Conservation (phyloP, 1,140 invertebrate genomes). For the Belonocnema kinseyi region DNA sequence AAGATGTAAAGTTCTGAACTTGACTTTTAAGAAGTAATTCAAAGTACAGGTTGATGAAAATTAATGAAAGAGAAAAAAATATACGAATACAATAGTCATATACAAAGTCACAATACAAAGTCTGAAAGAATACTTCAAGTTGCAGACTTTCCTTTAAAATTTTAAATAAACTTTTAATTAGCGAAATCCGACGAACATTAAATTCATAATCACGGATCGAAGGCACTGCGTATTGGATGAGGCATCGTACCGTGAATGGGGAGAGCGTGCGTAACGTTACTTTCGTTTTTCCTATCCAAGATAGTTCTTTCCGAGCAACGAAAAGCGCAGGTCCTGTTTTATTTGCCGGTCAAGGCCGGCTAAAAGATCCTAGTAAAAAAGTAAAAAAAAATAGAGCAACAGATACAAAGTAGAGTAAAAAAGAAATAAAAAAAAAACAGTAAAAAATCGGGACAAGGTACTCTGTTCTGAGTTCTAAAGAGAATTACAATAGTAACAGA, state of each 20-base stretch:
- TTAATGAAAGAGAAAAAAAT: no score
- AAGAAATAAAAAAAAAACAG: neutral
- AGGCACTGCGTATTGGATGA: conserved; percentile 7
- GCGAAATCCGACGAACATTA: neutral
- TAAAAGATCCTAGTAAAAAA: conserved; percentile 1
- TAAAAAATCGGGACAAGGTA: neutral
- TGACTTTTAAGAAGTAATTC: no score
- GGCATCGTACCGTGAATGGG: conserved; percentile 27
- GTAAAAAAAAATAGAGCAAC: neutral
- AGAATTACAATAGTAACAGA: no score
- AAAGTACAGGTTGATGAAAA: no score
- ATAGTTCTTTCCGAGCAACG: conserved; percentile 12
- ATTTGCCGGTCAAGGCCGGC: conserved; percentile 9
- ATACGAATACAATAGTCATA: no score
- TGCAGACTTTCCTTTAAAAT: neutral
- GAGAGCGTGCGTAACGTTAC: conserved; percentile 25
- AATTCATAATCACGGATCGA: neutral
- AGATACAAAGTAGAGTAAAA: neutral
- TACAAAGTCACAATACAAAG: no score
- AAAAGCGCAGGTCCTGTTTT: conserved; percentile 15
- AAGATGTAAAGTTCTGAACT: no score
- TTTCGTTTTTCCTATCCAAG: conserved; percentile 24
- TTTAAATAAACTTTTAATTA: neutral
- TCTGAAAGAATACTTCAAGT: no score
- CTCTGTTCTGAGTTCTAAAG: neutral